phyloP scores from a whole-genome alignment of 2,888 invertebrate genomes.

The Xylota segnis region DNA sequence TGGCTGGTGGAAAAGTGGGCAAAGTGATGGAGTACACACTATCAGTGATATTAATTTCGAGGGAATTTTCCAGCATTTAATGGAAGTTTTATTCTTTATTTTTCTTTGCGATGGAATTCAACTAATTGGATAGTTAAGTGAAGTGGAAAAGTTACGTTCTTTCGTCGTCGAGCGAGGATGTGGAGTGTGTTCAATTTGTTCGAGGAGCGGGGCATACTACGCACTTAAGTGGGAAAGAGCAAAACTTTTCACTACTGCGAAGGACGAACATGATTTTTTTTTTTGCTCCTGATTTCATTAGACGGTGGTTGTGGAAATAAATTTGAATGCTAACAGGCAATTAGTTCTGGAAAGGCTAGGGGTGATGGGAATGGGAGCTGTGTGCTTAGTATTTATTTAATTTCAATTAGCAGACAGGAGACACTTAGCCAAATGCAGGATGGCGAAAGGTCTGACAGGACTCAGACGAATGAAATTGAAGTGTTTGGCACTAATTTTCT shows the following conservation, averaged over 20 bases:
- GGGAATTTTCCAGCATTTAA: conserved; percentile 42
- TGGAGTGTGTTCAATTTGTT: conserved; percentile 34
- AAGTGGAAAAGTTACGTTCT: conserved; percentile 67
- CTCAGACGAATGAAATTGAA: too few species aligned
- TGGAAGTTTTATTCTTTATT: conserved; percentile 46
- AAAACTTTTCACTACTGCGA: conserved; percentile 36
- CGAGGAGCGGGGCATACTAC: conserved; percentile 7
- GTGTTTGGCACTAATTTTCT: too few species aligned
- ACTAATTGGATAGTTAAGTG: conserved; percentile 74
- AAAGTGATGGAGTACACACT: conserved; percentile 19
- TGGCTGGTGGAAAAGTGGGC: background rate
- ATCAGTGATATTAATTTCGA: conserved; percentile 66
- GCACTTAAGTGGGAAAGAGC: conserved; percentile 22
- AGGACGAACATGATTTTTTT: conserved; percentile 1
- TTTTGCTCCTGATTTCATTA: background rate
- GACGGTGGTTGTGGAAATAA: conserved; percentile 40
- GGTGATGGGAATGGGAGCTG: background rate
- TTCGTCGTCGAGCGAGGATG: background rate
- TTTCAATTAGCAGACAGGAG: conserved; percentile 3
- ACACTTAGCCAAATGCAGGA: background rate
- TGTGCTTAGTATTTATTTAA: conserved; percentile 5
- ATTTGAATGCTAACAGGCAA: conserved; percentile 65
- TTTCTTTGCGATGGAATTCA: conserved; percentile 58
- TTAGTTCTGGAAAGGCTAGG: conserved; percentile 36
- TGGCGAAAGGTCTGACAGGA: too few species aligned